Evolutionary conservation across 1,140 invertebrate genomes (phyloP), one percentile per base, ranked within the genome.

Genomic region (Neoseiulus cucumeris): DNA sequence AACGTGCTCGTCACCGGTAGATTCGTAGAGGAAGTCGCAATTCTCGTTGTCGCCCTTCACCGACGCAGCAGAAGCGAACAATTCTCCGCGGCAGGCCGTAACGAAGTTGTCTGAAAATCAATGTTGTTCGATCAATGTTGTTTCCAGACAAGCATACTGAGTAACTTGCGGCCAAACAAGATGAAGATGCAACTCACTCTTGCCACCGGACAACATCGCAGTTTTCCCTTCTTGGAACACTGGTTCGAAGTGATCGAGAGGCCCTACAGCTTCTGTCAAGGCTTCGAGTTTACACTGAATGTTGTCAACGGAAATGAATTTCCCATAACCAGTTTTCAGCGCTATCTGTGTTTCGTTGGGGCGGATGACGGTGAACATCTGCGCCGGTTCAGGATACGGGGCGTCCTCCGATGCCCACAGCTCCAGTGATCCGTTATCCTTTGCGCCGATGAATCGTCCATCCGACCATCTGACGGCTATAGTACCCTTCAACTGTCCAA

Each of bases 31-130:
- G 22, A 59, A 59, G 2, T 59, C 51, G 22, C 51, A 59, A 6
- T 14, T 59, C 33, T 59, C 51, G 51, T 59, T 59, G 22, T 59
- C 51, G 9, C 51, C 51, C 22, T 59, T 59, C 4, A 59, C 51
- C 14, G 51, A 20, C 25, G 17, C 1, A n/a, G 33, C 51, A 5
- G 51, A 59, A 25, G 51, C 51, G 33, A 59, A 59, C 51, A 59
- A 33, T 9, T 59, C 51, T 17, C 51, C 51, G 51, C 51, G 51
- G 9, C 51, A 59, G 33, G 51, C 51, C 22, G 51, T 59, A 29
- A 59, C 51, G 22, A 59, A 59, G 33, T 59, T 59, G 22, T 59
- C 51, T 59, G 33, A 25, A 59, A 59, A 20, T n/a, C n/a, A n/a
- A n/a, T n/a, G n/a, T n/a, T n/a, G n/a, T n/a, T n/a, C n/a, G n/a